Evolutionary conservation across 1,140 invertebrate genomes (phyloP), one percentile per base, ranked within the genome.

Genomic region (Gonioctena quinquepunctata): DNA sequence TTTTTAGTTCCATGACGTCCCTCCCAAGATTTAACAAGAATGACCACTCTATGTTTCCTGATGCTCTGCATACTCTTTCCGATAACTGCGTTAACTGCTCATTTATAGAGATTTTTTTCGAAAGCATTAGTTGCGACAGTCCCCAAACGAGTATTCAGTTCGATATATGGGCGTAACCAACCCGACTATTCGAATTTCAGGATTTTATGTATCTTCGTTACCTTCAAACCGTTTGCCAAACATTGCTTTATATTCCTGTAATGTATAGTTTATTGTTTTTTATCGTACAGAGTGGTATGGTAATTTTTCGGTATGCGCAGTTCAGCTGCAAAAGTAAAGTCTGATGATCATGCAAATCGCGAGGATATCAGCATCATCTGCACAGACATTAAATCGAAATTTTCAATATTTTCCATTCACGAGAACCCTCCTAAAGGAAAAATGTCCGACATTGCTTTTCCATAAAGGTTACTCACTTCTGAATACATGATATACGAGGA

Each of bases 271-370:
- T 64, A 64, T 21, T 64, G 76, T 52, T 76, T 50, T 74, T 78
- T 81, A 21, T 70, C 42, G 28, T 69, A 49, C 8, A 75, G 49
- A 48, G 79, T 83, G 21, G 79, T 66, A 33, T 85, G 56, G 33
- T 28, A 26, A 6, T 77, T 81, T 72, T 71, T 52, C 48, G 74
- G 76, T 28, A 49, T 63, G 19, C 21, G 42, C 57, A 74, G 74
- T 68, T 84, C 77, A 22, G 83, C 78, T 50, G 75, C 77, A 18
- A 86, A 77, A n/a, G 83, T 82, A 28, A 84, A 73, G 69, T 84
- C 84, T 85, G 82, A 18, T 6, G 1, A 33, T 80, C 61, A 63
- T 82, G 77, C 3, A 64, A 48, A 13, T 63, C 2, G 6, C 6
- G 2, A 2, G 68, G 61, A 64, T 13, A 88, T 42, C n/a, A n/a